Evolutionary conservation across 2,113 vertebrate species (phyloP).

Genomic region (Apeltes quadracus): DNA sequence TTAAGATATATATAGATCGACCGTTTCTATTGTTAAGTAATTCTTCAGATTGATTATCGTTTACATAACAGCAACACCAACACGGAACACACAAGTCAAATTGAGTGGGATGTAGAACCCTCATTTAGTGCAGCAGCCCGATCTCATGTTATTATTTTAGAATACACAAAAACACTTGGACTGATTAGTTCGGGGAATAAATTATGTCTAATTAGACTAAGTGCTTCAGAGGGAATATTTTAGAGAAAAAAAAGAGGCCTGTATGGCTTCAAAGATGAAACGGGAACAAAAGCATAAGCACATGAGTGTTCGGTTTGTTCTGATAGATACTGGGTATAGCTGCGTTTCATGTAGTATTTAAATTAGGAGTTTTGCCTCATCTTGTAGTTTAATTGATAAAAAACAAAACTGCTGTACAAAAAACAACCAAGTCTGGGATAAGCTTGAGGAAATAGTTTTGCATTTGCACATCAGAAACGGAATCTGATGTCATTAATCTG

Average conservation of each 20-base stretch:
- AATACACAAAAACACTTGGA: slow-evolving; percentile 75
- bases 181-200: slow-evolving; percentile 79
- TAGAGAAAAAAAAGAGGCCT: slow-evolving; percentile 43
- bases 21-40: slow-evolving; percentile 41
- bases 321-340: slow-evolving; percentile 18
- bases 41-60: slow-evolving; percentile 54
- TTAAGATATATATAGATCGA: slow-evolving; percentile 28
- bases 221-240: slow-evolving; percentile 77
- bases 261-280: slow-evolving; percentile 37
- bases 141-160: slow-evolving; percentile 71
- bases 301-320: slow-evolving; percentile 32
- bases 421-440: slow-evolving; percentile 24
- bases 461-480: slow-evolving; percentile 19
- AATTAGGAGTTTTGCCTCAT: slow-evolving; percentile 8
- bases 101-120: slow-evolving; percentile 62
- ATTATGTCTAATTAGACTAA: slow-evolving; percentile 79
- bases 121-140: slow-evolving; percentile 49
- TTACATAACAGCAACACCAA: slow-evolving; percentile 53
- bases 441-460: slow-evolving; percentile 1
- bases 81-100: slow-evolving; percentile 58
- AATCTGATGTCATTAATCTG: slow-evolving; percentile 13
- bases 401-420: slow-evolving; percentile 3
- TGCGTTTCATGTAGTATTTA: slow-evolving; percentile 2
- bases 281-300: slow-evolving; percentile 33
- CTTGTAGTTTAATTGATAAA: slow-evolving; percentile 44